Evolutionary conservation across 2,888 invertebrate species (phyloP), one percentile per base, ranked within the genome.

Genomic region (Adelphocoris suturalis): DNA sequence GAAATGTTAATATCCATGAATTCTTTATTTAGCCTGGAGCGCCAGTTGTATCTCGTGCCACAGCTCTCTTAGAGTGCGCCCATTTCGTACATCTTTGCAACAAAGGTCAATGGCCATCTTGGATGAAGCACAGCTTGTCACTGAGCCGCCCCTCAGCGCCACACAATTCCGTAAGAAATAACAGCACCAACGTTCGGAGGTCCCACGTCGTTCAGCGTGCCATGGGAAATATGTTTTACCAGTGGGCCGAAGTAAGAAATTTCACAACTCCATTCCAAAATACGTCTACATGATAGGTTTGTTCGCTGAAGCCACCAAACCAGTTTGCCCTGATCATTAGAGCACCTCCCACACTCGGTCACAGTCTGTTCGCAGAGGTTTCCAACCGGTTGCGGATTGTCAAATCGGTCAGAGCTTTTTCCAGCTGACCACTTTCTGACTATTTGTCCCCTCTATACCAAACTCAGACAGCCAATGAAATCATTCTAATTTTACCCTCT

Each of bases 31-130:
- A 86, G 85, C 81, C 61, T 23, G 86, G 61, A 78, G 86, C 86
- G 11, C 81, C 86, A 57, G 76, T 89, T 11, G 85, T 99, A 0
- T 96, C 98, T 0, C 95, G 99, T 93, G 99, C 99, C 4, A 96
- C 98, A 0, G 95, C 99, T 88, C 94, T 99, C 11, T 93, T 99
- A 91, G 99, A 99, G 94, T 99, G 99, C 93, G 97, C 99, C 0
- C 97, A 99, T 93, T 97, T 99, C 92, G 99, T 99, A 0, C 99
- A 99, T 93, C 96, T 98, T 92, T 99, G 99, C 93, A 99, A 99
- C 93, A 97, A 98, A 93, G 99, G 99, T 0, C 98, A 98, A 92
- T 99, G 99, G 99, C 99, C 99, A 0, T 96, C 96, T 89, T 99
- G 99, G 99, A 97, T 99, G 95, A 98, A 98, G 93, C 95, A 97